phyloP scores from a whole-genome alignment of 2,113 vertebrate species.

The Apistogramma diplotaenia region DNA sequence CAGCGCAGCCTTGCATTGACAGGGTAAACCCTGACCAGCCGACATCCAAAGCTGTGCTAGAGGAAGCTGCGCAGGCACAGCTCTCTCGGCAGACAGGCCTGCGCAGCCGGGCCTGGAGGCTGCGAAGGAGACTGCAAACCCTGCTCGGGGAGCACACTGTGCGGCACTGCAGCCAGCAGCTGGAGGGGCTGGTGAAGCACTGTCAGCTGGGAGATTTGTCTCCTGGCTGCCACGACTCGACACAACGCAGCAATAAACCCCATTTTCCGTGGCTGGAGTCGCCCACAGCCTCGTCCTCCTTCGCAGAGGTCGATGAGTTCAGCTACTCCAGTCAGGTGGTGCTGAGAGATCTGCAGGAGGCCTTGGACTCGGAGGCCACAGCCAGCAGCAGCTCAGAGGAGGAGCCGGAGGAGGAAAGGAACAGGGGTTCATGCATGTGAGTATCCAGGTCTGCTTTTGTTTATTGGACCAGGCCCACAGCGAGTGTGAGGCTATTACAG shows the following conservation, averaged over 20 bases:
- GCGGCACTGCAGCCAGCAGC: constrained; percentile 82
- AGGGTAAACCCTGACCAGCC: constrained; percentile 49
- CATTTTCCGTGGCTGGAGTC: constrained; percentile 22
- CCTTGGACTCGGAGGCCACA: constrained; percentile 90
- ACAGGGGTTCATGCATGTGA: constrained; percentile 78
- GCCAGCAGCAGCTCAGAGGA: constrained; percentile 94
- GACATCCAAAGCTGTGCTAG: constrained; percentile 37
- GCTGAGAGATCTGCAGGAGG: constrained; percentile 79
- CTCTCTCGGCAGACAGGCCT: constrained; percentile 80
- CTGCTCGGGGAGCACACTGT: constrained; percentile 83
- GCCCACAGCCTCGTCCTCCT: constrained; percentile 39
- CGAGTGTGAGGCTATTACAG: not conserved
- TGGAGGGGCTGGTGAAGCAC: constrained; percentile 80
- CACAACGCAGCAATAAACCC: not conserved
- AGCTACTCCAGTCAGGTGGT: constrained; percentile 74
- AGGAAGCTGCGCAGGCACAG: constrained; percentile 71
- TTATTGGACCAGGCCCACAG: not conserved
- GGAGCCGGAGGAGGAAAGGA: constrained; percentile 70
- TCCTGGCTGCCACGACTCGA: constrained; percentile 10
- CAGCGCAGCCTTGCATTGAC: constrained; percentile 51
- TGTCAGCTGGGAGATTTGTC: constrained; percentile 47
- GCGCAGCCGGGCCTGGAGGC: constrained; percentile 74
- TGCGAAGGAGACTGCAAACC: constrained; percentile 83
- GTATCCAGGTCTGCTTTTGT: constrained; percentile 58
- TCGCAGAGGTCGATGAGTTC: constrained; percentile 79